Evolutionary conservation across 2,113 vertebrate genomes (phyloP).

Genomic region (Scomber japonicus): DNA sequence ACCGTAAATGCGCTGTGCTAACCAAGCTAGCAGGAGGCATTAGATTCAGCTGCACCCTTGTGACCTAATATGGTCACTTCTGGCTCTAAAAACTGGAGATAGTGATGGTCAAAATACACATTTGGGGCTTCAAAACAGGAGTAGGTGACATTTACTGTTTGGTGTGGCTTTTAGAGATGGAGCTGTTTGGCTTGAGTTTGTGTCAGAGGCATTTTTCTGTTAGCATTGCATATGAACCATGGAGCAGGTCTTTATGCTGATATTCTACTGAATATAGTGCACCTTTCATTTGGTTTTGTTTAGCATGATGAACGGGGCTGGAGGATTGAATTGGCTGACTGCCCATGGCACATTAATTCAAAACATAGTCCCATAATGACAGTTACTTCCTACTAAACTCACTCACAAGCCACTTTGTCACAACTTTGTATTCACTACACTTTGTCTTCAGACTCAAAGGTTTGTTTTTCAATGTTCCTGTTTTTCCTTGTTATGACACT

Average conservation of each 20-base stretch:
- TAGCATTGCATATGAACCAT: background rate
- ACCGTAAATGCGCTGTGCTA: too few relatives aligned
- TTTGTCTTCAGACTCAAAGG: background rate
- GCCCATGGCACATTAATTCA: background rate
- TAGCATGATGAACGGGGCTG: background rate
- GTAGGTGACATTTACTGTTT: too few relatives aligned
- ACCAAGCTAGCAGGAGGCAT: too few relatives aligned
- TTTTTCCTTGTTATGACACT: background rate
- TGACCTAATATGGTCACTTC: too few relatives aligned
- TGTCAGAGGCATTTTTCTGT: background rate
- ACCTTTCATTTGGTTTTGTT: constrained; percentile 2
- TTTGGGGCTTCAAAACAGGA: too few relatives aligned
- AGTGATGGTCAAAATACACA: too few relatives aligned
- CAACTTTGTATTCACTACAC: too few relatives aligned
- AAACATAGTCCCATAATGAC: background rate
- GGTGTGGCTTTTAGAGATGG: background rate
- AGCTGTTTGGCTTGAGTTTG: background rate
- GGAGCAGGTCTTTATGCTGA: background rate
- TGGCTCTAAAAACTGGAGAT: too few relatives aligned
- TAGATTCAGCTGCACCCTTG: too few relatives aligned
- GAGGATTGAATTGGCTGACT: background rate
- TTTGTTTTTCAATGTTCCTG: too few relatives aligned
- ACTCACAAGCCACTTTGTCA: background rate
- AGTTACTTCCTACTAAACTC: background rate
- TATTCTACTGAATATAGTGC: background rate